Percentiles rank a stretch among this genome's conserved stretches.
phyloP scores from a whole-genome alignment of 1,140 invertebrate species.

The Hycleus phaleratus region DNA sequence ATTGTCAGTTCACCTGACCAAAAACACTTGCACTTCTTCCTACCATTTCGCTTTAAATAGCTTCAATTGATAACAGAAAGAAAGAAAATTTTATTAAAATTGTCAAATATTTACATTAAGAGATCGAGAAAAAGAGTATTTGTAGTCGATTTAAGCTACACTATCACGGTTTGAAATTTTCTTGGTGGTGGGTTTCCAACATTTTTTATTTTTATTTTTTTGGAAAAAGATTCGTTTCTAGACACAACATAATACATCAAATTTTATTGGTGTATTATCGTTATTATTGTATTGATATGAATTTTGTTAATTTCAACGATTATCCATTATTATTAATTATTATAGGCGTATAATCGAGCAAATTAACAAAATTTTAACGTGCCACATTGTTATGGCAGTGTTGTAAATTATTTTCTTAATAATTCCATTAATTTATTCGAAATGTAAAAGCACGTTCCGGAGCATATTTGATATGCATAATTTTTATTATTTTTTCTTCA shows the following conservation, averaged over 20 bases:
- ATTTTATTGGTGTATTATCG: slow-evolving; percentile 1
- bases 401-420: slow-evolving; percentile 1
- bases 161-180: too few relatives aligned
- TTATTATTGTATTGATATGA: slow-evolving; percentile 6
- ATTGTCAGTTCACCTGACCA: slow-evolving; percentile 25
- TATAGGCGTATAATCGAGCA: neutral
- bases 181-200: too few relatives aligned
- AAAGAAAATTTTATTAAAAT: neutral
- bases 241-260: too few relatives aligned
- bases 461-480: slow-evolving; percentile 14
- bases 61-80: neutral
- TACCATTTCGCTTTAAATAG: slow-evolving; percentile 6
- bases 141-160: too few relatives aligned
- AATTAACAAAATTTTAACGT: slow-evolving; percentile 4
- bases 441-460: too few relatives aligned
- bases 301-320: slow-evolving; percentile 10
- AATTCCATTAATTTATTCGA: too few relatives aligned
- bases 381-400: slow-evolving; percentile 10
- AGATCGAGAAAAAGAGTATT: neutral
- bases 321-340: neutral
- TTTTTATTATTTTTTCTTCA: slow-evolving; percentile 4
- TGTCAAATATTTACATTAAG: neutral
- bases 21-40: neutral
- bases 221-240: too few relatives aligned
- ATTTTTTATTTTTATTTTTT: too few relatives aligned